Evolutionary conservation across 2,888 invertebrate genomes (phyloP).

Genomic region (Horisme vitalbata): DNA sequence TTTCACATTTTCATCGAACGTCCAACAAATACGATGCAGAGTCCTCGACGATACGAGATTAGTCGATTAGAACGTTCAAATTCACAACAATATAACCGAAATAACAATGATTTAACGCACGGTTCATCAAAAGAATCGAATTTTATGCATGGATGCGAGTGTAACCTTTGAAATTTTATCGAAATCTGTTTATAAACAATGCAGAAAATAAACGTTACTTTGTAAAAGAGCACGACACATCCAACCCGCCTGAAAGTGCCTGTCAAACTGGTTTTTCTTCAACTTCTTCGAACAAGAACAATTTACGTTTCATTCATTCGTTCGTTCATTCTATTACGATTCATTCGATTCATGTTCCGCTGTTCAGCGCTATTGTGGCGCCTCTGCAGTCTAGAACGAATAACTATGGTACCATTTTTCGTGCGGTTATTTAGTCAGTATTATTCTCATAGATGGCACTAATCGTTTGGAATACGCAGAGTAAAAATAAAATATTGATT

Average conservation of each 20-base stretch:
- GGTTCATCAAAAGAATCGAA: slow-evolving; percentile 39
- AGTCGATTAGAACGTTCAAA: slow-evolving; percentile 72
- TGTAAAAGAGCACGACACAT: slow-evolving; percentile 52
- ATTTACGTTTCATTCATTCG: no score
- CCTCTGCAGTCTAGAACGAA: no score
- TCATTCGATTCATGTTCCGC: no score
- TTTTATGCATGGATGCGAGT: slow-evolving; percentile 51
- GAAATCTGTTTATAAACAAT: slow-evolving; percentile 75
- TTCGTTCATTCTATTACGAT: no score
- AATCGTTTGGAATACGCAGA: no score
- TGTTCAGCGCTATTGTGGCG: no score
- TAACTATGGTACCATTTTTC: no score
- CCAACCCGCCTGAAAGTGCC: slow-evolving; percentile 46
- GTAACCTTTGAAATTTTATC: slow-evolving; percentile 40
- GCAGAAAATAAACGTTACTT: slow-evolving; percentile 64
- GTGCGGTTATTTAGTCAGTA: no score
- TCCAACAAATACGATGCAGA: slow-evolving; percentile 61
- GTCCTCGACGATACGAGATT: slow-evolving; percentile 75
- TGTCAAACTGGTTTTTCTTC: slow-evolving; percentile 76
- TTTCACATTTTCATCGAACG: slow-evolving; percentile 78
- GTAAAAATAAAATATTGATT: no score
- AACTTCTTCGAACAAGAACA: no score
- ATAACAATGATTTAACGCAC: slow-evolving; percentile 41
- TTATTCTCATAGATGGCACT: no score
- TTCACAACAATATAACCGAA: slow-evolving; percentile 52